Evolutionary conservation across 2,888 invertebrate species (phyloP).

Genomic region (Lepidochitona cinerea): DNA sequence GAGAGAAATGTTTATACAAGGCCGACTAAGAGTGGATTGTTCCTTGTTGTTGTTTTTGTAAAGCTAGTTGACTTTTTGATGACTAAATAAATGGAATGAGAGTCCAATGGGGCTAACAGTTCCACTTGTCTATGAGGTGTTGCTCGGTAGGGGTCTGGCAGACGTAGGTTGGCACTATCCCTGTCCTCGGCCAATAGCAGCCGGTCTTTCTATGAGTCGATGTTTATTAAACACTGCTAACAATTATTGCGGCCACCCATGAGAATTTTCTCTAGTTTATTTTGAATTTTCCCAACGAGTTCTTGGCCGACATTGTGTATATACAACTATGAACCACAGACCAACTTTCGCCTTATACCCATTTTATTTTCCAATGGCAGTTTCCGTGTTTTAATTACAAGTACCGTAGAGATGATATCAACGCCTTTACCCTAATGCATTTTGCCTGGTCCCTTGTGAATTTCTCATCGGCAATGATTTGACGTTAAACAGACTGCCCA

Average conservation of each 20-base stretch:
- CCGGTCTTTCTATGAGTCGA: slow-evolving; percentile 15
- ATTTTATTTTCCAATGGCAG: not conserved
- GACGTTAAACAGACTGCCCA: no score
- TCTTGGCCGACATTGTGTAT: not conserved
- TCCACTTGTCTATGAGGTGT: slow-evolving; percentile 34
- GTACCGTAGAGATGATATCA: not conserved
- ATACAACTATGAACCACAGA: not conserved
- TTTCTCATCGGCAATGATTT: no score
- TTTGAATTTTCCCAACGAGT: slow-evolving; percentile 47
- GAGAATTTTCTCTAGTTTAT: slow-evolving; percentile 43
- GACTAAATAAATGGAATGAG: slow-evolving; percentile 51
- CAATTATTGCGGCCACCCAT: slow-evolving; percentile 55
- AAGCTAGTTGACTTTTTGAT: slow-evolving; percentile 47
- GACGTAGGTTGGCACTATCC: slow-evolving; percentile 23
- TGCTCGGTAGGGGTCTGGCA: slow-evolving; percentile 26
- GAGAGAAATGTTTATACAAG: not conserved
- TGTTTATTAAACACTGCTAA: slow-evolving; percentile 50
- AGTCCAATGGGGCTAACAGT: slow-evolving; percentile 30
- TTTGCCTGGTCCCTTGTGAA: no score
- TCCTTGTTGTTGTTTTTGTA: slow-evolving; percentile 51
- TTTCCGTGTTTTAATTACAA: slow-evolving; percentile 3
- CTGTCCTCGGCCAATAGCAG: slow-evolving; percentile 35
- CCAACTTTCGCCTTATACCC: not conserved
- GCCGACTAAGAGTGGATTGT: slow-evolving; percentile 14
- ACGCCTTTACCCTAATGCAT: not conserved